A percentile compares a stretch with the other conserved stretches of the same genome.
phyloP scores from a whole-genome alignment of 2,888 invertebrate species.

The Troides oblongomaculatus region DNA sequence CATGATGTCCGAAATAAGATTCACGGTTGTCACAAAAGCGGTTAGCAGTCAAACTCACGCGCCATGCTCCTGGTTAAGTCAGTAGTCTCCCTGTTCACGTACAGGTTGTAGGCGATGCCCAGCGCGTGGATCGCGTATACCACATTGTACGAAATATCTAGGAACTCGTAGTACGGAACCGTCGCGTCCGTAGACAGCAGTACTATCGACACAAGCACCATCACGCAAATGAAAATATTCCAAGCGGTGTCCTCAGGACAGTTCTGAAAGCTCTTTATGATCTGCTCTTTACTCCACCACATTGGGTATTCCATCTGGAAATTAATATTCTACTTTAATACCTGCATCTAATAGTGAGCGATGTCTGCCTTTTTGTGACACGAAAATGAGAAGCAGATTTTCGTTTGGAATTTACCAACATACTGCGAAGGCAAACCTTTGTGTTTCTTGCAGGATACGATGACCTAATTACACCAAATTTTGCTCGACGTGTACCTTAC shows the following conservation, averaged over 20 bases:
- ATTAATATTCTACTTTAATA: not conserved
- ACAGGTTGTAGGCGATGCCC: conserved; percentile 40
- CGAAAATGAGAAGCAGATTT: too few species aligned
- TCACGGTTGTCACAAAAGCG: too few species aligned
- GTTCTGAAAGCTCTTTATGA: conserved; percentile 40
- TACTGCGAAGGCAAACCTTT: too few species aligned
- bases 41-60: not conserved
- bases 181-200: conserved; percentile 36
- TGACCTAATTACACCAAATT: too few species aligned
- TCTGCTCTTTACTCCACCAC: conserved; percentile 46
- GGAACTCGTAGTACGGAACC: conserved; percentile 28
- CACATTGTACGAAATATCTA: conserved; percentile 48
- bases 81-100: conserved; percentile 16
- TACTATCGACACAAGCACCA: conserved; percentile 43
- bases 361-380: too few species aligned
- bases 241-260: conserved; percentile 51
- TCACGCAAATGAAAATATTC: conserved; percentile 51
- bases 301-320: conserved; percentile 47
- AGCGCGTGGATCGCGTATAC: conserved; percentile 49
- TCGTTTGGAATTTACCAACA: too few species aligned
- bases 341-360: too few species aligned
- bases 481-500: not conserved
- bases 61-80: not conserved
- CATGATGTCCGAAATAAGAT: too few species aligned
- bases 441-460: too few species aligned